Evolutionary conservation across 2,113 vertebrate genomes (phyloP).

Genomic region (Sylvietta virens): DNA sequence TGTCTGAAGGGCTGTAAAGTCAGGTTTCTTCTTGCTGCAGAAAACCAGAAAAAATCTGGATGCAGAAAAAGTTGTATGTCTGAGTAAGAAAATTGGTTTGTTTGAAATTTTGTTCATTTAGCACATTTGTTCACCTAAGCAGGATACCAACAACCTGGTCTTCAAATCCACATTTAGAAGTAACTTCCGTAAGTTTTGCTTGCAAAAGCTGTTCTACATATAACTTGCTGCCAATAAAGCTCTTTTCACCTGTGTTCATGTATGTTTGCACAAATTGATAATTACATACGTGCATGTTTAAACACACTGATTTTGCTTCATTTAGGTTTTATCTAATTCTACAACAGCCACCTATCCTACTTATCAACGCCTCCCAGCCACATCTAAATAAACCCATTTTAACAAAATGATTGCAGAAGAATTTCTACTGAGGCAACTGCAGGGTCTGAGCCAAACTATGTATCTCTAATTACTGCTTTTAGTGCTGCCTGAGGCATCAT

Average conservation of each 20-base stretch:
- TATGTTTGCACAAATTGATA: not conserved
- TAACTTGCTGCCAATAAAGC: not conserved
- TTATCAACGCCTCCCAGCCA: not conserved
- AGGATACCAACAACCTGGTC: not conserved
- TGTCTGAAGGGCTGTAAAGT: not conserved
- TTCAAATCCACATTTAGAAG: not conserved
- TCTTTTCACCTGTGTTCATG: rapidly evolving
- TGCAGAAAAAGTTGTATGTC: not conserved
- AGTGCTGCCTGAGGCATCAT: not conserved
- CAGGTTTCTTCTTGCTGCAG: not conserved
- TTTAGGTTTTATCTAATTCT: not conserved
- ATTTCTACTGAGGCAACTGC: not conserved
- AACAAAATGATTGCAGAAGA: not conserved
- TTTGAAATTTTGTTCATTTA: not conserved
- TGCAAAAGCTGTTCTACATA: not conserved
- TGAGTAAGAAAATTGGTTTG: not conserved
- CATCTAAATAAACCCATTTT: not conserved
- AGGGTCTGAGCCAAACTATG: not conserved
- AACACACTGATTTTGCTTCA: not conserved
- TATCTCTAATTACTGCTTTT: not conserved
- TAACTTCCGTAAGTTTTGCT: not conserved
- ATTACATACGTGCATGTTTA: rapidly evolving
- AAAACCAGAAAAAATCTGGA: not conserved
- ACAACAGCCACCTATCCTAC: not conserved
- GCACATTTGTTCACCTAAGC: not conserved